phyloP scores from a whole-genome alignment of 2,113 vertebrate species.

The Grantiella picta region DNA sequence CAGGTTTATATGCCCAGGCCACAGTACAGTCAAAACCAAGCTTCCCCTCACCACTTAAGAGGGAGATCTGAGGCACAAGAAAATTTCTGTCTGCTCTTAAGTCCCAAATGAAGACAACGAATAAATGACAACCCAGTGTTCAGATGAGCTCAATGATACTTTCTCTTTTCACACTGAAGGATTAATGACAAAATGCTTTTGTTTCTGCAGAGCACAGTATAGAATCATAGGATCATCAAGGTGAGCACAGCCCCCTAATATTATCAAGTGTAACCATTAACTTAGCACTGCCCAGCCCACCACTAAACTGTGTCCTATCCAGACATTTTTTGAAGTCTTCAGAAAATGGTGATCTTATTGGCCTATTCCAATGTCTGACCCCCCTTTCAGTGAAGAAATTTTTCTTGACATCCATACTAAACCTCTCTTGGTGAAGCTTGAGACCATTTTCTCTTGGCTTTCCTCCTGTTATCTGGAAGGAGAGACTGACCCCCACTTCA shows the following conservation, averaged over 20 bases:
- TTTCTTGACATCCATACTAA: background rate
- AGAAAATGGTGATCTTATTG: background rate
- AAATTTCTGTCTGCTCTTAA: background rate
- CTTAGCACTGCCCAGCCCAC: background rate
- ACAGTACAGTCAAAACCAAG: background rate
- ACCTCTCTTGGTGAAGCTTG: background rate
- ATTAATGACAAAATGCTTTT: background rate
- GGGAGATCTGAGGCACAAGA: background rate
- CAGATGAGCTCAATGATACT: background rate
- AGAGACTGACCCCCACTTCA: rapidly evolving
- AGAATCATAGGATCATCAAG: background rate
- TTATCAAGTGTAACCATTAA: background rate
- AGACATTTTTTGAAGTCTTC: background rate
- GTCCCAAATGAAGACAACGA: rapidly evolving
- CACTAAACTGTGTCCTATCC: background rate
- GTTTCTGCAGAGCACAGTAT: background rate
- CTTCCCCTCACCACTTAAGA: background rate
- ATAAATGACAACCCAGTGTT: background rate
- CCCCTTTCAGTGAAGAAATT: background rate
- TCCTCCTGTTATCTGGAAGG: background rate
- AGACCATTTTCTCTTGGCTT: background rate
- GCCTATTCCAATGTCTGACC: background rate
- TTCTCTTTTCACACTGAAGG: background rate
- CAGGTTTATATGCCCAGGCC: background rate
- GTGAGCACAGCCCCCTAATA: background rate